Conservation (phyloP, 2,888 invertebrate species). For the Drosophila setosimentum region DNA sequence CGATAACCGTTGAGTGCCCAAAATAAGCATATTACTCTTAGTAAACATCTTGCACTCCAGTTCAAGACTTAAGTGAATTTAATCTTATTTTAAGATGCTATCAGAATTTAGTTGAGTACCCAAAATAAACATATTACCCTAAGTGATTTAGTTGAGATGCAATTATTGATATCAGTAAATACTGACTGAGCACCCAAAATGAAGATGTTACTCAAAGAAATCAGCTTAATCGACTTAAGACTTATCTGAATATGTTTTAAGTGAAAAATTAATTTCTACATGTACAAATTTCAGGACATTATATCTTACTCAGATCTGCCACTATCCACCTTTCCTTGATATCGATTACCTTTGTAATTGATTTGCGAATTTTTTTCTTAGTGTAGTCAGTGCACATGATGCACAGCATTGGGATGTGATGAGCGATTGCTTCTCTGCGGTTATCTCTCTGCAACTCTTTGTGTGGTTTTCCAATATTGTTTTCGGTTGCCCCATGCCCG, state of each 20-base stretch:
- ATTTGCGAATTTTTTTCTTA: neutral
- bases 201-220: neutral
- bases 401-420: slow-evolving; percentile 7
- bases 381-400: slow-evolving; percentile 16
- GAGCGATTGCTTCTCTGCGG: slow-evolving; percentile 8
- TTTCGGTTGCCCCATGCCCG: neutral
- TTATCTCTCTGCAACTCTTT: slow-evolving; percentile 23
- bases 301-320: too few relatives aligned
- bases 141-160: neutral
- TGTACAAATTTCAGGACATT: neutral
- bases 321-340: too few relatives aligned
- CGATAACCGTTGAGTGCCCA: neutral
- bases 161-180: neutral
- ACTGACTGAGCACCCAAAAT: neutral
- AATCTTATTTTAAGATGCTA: neutral
- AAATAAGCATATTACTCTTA: neutral
- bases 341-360: neutral
- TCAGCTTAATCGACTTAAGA: neutral
- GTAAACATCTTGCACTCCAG: neutral
- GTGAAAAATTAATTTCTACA: neutral
- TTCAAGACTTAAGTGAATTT: neutral
- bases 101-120: neutral
- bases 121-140: neutral
- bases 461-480: slow-evolving; percentile 61
- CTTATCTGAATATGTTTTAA: neutral